These are phyloP conservation scores for Falco cherrug DNA, from an alignment of 2,797 vertebrate species.

Conservation along the genomic window DNA sequence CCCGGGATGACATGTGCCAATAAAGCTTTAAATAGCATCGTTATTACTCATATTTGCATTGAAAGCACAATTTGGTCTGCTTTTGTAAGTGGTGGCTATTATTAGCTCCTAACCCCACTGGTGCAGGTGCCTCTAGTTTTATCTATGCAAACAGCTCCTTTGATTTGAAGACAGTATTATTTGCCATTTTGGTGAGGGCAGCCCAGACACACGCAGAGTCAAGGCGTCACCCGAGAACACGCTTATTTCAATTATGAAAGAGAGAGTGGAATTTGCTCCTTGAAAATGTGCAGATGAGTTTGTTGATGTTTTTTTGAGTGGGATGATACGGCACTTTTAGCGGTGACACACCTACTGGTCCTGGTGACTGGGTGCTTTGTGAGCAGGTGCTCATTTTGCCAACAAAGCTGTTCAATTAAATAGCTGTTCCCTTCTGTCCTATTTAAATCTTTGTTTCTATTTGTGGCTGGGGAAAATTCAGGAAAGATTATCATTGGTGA, in stretches of 20 bases:
- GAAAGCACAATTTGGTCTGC: not conserved
- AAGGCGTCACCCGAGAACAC: rapidly evolving
- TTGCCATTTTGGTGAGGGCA: not conserved
- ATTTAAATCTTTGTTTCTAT: not conserved
- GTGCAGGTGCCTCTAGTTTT: not conserved
- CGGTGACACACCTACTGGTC: not conserved
- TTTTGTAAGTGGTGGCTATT: not conserved
- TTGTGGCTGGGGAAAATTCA: not conserved
- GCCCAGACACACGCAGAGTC: not conserved
- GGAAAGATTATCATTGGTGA: not conserved
- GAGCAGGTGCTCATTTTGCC: not conserved
- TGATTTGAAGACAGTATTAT: not conserved
- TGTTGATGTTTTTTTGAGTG: not conserved
- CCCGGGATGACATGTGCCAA: not conserved
- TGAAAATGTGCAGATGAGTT: not conserved
- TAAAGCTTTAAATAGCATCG: not conserved
- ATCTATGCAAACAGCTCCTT: not conserved
- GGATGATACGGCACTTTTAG: not conserved
- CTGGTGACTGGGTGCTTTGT: not conserved
- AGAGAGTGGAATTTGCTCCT: not conserved
- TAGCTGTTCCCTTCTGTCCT: not conserved
- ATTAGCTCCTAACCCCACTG: not conserved
- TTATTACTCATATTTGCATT: not conserved
- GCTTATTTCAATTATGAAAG: not conserved
- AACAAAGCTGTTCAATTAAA: not conserved